Evolutionary conservation across 1,140 invertebrate species (phyloP).

Genomic region (Rhizoglyphus robini): DNA sequence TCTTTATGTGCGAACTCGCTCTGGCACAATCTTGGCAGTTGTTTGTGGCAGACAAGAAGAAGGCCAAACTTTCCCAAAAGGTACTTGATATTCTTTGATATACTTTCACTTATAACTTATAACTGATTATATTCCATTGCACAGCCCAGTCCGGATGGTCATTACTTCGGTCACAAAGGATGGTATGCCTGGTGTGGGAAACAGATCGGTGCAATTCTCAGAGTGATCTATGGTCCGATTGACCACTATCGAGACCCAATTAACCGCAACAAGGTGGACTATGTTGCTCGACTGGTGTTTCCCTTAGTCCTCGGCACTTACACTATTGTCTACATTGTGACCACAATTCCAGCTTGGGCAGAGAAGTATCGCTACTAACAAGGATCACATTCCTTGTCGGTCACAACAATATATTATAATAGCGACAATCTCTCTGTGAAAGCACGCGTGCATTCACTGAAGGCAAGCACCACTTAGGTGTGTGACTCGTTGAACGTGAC

Average conservation of each 20-base stretch:
- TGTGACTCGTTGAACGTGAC: too few species aligned
- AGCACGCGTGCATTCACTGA: too few species aligned
- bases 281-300: constrained; percentile 10
- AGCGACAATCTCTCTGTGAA: too few species aligned
- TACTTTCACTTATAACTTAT: too few species aligned
- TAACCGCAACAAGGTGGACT: constrained; percentile 20
- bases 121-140: too few species aligned
- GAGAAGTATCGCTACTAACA: not conserved
- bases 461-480: too few species aligned
- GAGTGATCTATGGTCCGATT: constrained; percentile 6
- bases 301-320: constrained; percentile 1
- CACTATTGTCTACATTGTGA: constrained; percentile 11
- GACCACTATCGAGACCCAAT: constrained; percentile 13
- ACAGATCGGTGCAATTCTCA: not conserved
- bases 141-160: too few species aligned
- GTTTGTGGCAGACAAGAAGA: constrained; percentile 16
- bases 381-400: too few species aligned
- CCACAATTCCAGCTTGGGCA: not conserved
- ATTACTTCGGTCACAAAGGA: constrained; percentile 13
- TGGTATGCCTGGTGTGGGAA: not conserved
- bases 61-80: too few species aligned
- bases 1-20: not conserved
- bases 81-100: too few species aligned
- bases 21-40: constrained; percentile 1
- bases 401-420: too few species aligned